Evolutionary conservation across 2,113 vertebrate species (phyloP).

Genomic region (Chloroceryle aenea): DNA sequence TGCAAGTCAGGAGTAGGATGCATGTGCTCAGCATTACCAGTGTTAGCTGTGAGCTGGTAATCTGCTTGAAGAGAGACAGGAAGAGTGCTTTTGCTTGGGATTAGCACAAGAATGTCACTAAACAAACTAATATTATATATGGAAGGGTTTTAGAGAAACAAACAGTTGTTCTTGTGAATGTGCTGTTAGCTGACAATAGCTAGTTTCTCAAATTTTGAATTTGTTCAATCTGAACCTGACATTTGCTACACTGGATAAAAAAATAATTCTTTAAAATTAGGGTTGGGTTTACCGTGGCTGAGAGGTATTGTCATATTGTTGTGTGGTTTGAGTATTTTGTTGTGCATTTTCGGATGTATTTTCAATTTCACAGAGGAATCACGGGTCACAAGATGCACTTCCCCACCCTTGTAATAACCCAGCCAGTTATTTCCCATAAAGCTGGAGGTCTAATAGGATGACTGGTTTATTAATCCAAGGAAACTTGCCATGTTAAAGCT

Average conservation of each 20-base stretch:
- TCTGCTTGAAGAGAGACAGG: not conserved
- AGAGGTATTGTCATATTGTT: not conserved
- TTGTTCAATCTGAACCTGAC: not conserved
- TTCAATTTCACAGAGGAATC: not conserved
- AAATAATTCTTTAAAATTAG: not conserved
- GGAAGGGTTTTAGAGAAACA: not conserved
- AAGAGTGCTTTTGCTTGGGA: not conserved
- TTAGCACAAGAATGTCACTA: not conserved
- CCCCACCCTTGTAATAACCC: not conserved
- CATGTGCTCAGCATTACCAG: not conserved
- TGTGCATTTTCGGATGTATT: not conserved
- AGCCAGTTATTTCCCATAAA: not conserved
- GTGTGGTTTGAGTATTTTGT: not conserved
- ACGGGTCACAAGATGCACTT: not conserved
- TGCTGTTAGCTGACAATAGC: not conserved
- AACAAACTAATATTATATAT: not conserved
- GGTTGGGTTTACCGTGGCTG: not conserved
- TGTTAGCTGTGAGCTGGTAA: not conserved
- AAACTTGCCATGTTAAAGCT: not conserved
- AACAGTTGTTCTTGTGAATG: not conserved
- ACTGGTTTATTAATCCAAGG: not conserved
- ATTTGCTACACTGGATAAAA: not conserved
- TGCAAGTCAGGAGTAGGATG: fast-evolving
- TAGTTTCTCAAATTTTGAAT: not conserved
- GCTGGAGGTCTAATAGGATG: not conserved